Conservation (phyloP, 2,888 invertebrate species). For the Dromius quadrimaculatus region DNA sequence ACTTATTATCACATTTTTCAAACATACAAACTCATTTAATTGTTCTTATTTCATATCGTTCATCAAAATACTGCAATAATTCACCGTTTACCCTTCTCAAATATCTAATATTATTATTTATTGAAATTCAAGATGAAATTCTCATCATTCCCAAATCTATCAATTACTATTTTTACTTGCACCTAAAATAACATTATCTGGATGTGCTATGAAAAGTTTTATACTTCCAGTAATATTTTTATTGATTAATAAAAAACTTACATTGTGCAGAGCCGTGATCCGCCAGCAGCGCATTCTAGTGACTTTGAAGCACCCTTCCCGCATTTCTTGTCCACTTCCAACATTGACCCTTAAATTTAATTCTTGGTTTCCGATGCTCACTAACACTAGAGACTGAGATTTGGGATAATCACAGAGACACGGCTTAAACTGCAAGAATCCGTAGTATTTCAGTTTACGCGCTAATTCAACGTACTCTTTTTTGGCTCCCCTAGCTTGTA, state of each 20-base stretch:
- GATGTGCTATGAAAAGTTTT: too few species aligned
- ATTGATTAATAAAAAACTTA: conserved; percentile 66
- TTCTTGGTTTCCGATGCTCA: conserved; percentile 90
- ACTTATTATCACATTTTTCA: too few species aligned
- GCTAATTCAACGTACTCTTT: conserved; percentile 91
- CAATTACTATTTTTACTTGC: too few species aligned
- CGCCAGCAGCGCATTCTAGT: conserved; percentile 98
- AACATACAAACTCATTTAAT: too few species aligned
- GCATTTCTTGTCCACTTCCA: conserved; percentile 71
- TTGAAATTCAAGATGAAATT: too few species aligned
- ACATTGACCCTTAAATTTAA: conserved; percentile 76
- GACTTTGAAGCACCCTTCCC: conserved; percentile 91
- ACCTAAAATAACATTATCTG: too few species aligned
- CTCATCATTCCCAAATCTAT: too few species aligned
- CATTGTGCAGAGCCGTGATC: conserved; percentile 85
- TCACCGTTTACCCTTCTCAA: too few species aligned
- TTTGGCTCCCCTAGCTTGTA: conserved; percentile 84
- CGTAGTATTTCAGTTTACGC: conserved; percentile 87
- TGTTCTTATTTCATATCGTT: too few species aligned
- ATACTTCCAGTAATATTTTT: too few species aligned
- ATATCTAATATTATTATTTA: too few species aligned
- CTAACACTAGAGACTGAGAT: conserved; percentile 74
- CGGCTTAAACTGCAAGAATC: conserved; percentile 84
- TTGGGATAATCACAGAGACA: conserved; percentile 84
- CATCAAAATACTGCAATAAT: too few species aligned